These are phyloP conservation scores for Arbacia lixula DNA, from an alignment of 53 echinoderm and acorn worm genomes.

Conservation along the genomic window DNA sequence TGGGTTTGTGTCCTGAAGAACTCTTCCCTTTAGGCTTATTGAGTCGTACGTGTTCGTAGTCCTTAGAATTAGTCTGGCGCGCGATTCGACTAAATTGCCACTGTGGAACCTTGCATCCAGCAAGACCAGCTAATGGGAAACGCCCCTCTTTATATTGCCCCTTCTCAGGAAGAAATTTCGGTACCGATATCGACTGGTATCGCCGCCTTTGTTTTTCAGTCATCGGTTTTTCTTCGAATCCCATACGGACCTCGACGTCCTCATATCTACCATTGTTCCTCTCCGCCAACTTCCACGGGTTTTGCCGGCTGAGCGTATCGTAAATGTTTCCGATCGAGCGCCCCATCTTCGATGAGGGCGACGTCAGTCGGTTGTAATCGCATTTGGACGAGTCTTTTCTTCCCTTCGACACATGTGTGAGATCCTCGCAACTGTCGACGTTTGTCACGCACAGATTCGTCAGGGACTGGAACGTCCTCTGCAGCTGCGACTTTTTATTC, in stretches of 20 bases:
- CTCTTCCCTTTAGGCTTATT: neutral
- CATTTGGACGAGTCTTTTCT: conserved; percentile 16
- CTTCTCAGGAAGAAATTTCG: conserved; percentile 3
- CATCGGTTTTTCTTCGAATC: neutral
- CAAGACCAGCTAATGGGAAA: conserved; percentile 25
- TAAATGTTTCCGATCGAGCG: conserved; percentile 51
- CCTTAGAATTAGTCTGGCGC: neutral
- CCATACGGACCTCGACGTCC: conserved; percentile 32
- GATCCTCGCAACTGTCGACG: conserved; percentile 54
- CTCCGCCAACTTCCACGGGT: conserved; percentile 44
- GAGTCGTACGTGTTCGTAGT: conserved; percentile 36
- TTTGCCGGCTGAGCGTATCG: conserved; percentile 47
- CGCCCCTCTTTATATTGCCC: conserved; percentile 18
- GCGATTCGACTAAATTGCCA: conserved; percentile 7
- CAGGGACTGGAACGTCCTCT: conserved; percentile 53
- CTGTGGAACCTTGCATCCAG: conserved; percentile 15
- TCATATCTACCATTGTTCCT: conserved; percentile 25
- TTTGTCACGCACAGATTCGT: conserved; percentile 48
- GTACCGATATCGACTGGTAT: conserved; percentile 35
- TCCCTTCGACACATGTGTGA: conserved; percentile 5
- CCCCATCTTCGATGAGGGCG: conserved; percentile 13
- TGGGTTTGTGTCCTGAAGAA: neutral
- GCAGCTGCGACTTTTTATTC: conserved; percentile 35
- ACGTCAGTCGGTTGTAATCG: conserved; percentile 37
- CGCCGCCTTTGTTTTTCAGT: neutral